phyloP scores from a whole-genome alignment of 2,797 vertebrate genomes.

The Borostomias antarcticus region DNA sequence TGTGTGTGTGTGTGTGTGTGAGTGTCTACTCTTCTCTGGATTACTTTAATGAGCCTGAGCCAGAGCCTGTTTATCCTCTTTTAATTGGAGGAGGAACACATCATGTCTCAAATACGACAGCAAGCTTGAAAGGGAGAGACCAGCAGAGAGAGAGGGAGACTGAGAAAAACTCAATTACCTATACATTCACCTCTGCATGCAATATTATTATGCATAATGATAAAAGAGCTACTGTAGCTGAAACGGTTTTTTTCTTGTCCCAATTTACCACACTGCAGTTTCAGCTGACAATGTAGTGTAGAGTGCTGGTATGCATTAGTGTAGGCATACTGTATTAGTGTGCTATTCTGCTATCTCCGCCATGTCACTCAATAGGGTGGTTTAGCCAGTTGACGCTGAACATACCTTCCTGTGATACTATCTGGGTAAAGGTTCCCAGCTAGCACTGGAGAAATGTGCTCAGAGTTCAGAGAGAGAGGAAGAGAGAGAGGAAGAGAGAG shows the following conservation, averaged over 20 bases:
- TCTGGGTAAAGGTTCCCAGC: conserved; percentile 30
- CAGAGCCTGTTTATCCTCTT: conserved; percentile 26
- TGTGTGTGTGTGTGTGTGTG: conserved; percentile 12
- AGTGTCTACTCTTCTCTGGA: neutral
- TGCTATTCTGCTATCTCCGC: no score
- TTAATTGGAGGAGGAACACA: conserved; percentile 68
- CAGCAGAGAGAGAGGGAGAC: neutral
- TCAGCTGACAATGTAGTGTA: no score
- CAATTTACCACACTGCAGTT: no score
- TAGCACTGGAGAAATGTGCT: conserved; percentile 25
- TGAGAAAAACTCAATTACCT: conserved; percentile 13
- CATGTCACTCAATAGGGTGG: neutral
- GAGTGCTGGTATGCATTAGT: no score
- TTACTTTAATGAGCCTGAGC: conserved; percentile 64
- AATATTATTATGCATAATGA: no score
- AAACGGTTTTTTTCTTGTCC: neutral
- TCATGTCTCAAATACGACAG: conserved; percentile 41
- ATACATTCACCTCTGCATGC: no score
- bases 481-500: neutral
- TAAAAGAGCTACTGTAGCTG: neutral
- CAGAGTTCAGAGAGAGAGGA: conserved; percentile 20
- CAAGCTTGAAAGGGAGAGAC: conserved; percentile 35
- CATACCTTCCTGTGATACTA: conserved; percentile 21
- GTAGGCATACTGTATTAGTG: neutral
- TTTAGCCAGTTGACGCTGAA: neutral